phyloP scores from a whole-genome alignment of 2,888 invertebrate genomes.

The Agrotis exclamationis region DNA sequence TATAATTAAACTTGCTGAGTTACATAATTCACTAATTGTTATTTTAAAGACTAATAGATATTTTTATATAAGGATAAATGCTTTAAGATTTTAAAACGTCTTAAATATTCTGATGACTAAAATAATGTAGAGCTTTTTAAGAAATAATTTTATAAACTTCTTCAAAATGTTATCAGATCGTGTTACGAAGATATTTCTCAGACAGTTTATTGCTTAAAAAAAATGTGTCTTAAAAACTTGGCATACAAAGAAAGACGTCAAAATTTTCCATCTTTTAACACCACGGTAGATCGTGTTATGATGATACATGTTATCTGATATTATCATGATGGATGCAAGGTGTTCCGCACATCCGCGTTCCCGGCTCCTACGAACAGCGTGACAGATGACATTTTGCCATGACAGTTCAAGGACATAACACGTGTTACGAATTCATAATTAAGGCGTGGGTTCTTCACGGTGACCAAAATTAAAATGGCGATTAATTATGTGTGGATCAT shows the following conservation, averaged over 20 bases:
- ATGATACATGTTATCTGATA: constrained; percentile 22
- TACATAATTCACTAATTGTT: background rate
- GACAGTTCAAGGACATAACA: constrained; percentile 58
- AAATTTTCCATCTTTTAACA: background rate
- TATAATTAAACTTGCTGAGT: background rate
- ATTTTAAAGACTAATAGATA: background rate
- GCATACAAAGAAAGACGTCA: constrained; percentile 14
- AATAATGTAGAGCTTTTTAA: background rate
- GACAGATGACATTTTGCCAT: constrained; percentile 43
- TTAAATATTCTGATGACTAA: background rate
- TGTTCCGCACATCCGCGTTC: constrained; percentile 50
- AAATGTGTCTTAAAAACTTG: background rate
- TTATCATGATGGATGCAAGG: constrained; percentile 21
- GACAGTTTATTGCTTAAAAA: background rate
- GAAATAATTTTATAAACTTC: background rate
- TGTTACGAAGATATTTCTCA: background rate
- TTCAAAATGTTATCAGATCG: background rate
- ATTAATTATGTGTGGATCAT: constrained; percentile 16
- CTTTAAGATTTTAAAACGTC: too few relatives aligned
- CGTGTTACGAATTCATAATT: constrained; percentile 50
- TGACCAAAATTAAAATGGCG: constrained; percentile 27
- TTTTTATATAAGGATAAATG: too few relatives aligned
- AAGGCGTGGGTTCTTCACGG: constrained; percentile 46
- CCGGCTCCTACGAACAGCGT: constrained; percentile 18
- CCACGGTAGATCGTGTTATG: background rate